Conservation (phyloP, 1,140 invertebrate genomes). For the Diorhabda carinulata region DNA sequence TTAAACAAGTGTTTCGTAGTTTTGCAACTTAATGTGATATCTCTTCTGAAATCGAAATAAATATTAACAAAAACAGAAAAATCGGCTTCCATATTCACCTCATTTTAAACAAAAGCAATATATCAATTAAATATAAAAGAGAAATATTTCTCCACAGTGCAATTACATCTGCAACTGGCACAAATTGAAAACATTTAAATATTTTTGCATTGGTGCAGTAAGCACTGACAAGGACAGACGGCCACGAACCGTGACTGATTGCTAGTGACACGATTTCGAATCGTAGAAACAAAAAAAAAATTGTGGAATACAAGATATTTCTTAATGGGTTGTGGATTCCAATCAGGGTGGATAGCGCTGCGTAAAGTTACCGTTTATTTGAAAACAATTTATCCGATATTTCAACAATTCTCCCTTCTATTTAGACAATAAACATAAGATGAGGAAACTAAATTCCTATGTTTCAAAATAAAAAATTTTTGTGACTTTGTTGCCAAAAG, state of each 20-base stretch:
- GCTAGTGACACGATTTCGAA: conserved; percentile 27
- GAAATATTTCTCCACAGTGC: conserved; percentile 14
- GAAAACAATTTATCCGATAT: too few relatives aligned
- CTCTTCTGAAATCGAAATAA: not conserved
- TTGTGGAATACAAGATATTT: conserved; percentile 1
- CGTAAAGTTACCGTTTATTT: too few relatives aligned
- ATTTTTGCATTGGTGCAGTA: conserved; percentile 12
- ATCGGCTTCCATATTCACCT: not conserved
- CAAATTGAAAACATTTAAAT: conserved; percentile 26
- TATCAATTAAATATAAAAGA: conserved; percentile 3
- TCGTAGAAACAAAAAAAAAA: conserved; percentile 22
- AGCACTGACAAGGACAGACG: conserved; percentile 26
- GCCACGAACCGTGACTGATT: conserved; percentile 29
- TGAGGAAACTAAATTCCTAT: too few relatives aligned
- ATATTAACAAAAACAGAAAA: not conserved
- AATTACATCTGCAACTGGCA: conserved; percentile 25
- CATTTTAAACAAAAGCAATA: conserved; percentile 6
- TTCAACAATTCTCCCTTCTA: too few relatives aligned
- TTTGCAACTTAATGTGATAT: too few relatives aligned
- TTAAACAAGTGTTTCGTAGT: too few relatives aligned
- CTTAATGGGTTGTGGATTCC: not conserved
- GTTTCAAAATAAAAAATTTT: too few relatives aligned
- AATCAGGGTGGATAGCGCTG: not conserved
- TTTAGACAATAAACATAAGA: too few relatives aligned
- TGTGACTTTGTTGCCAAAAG: too few relatives aligned